Evolutionary conservation across 2,888 invertebrate species (phyloP).

Genomic region (Melieria omissa): DNA sequence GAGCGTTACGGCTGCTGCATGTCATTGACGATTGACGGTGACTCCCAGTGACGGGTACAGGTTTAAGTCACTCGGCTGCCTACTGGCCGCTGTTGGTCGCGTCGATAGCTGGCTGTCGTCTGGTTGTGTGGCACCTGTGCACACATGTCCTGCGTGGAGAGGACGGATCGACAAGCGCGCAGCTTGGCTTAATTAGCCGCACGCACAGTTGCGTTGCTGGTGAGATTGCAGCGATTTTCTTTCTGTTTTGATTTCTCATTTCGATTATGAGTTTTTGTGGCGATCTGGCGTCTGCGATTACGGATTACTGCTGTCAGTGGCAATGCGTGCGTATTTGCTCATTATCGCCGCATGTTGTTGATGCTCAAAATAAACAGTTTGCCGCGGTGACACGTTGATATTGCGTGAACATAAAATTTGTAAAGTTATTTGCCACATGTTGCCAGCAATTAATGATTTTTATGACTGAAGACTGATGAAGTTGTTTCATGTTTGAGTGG

Average conservation of each 20-base stretch:
- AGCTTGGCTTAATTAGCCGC: too few relatives aligned
- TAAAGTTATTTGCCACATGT: conserved; percentile 27
- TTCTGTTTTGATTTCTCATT: too few relatives aligned
- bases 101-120: not conserved
- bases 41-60: conserved; percentile 24
- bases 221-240: too few relatives aligned
- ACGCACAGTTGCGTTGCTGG: too few relatives aligned
- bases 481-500: conserved; percentile 19
- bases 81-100: conserved; percentile 17
- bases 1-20: not conserved
- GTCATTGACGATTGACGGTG: conserved; percentile 23
- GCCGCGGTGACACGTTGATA: conserved; percentile 48
- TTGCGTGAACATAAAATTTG: conserved; percentile 41
- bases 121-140: not conserved
- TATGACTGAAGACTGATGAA: conserved; percentile 9
- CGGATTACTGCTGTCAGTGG: not conserved
- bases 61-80: conserved; percentile 28
- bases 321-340: conserved; percentile 12
- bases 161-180: not conserved
- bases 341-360: conserved; percentile 35
- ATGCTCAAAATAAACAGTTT: conserved; percentile 62
- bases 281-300: too few relatives aligned
- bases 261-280: too few relatives aligned
- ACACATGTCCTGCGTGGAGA: not conserved
- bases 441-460: conserved; percentile 23